Evolutionary conservation across 2,113 vertebrate species (phyloP), one percentile per base, ranked within the genome.

Genomic region (Spermophilus dauricus): DNA sequence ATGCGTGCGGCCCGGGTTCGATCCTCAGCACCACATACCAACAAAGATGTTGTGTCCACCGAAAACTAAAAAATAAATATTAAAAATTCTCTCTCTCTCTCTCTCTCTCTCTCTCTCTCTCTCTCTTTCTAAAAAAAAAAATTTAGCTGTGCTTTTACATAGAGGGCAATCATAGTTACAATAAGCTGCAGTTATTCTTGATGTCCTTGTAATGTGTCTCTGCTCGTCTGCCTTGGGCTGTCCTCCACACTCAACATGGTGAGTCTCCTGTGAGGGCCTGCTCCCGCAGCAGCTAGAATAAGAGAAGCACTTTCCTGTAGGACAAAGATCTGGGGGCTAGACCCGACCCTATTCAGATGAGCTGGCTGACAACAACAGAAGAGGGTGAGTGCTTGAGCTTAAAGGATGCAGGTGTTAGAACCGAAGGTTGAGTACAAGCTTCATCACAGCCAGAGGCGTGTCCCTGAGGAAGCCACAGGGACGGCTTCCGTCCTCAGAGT

Each of bases 251-350:
- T 18, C 1, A 0, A 8, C 32, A 28, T 42, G 5, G n/a, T 3
- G 4, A n/a, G 2, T 14, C 20, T 65, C 18, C 2, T 1, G 2
- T n/a, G 8, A 67, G 4, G 0, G 0, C 30, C 4, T 20, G 51
- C 7, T n/a, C 16, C 24, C 2, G 1, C 11, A 20, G 28, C 26
- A n/a, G 4, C 24, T 77, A 42, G 18, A 2, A 0, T 4, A 12
- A 11, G 22, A 69, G 39, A 48, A 83, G 3, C 4, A 8, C 26
- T 65, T 67, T 13, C 0, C 28, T 37, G 1, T 4, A 2, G 20
- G 3, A 2, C 4, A 22, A 11, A 22, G 8, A 22, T 17, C 10
- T 80, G 20, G 42, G 20, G 5, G 53, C 30, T 18, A 24, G 24
- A 5, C 8, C 28, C 81, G 1, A 18, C 34, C 82, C n/a, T 73